Conservation (phyloP, 2,797 vertebrate genomes). For the Argyrosomus regius region DNA sequence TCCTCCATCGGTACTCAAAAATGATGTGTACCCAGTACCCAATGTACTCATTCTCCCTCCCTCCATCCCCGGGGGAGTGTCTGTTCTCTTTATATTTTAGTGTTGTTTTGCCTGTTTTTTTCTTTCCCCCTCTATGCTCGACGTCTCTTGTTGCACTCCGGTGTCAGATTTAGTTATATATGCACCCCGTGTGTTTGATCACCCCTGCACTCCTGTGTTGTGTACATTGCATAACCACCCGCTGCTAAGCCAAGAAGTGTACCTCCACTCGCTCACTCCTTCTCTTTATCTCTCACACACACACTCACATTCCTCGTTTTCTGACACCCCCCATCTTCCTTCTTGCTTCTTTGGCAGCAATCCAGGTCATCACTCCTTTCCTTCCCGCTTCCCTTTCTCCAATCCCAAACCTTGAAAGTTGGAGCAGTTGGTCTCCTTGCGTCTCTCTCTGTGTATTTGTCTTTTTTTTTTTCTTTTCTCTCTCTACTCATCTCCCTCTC, state of each 20-base stretch:
- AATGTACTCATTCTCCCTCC: slow-evolving; percentile 39
- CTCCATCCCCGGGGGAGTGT: slow-evolving; percentile 47
- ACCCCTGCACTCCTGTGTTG: slow-evolving; percentile 58
- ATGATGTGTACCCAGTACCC: slow-evolving; percentile 53
- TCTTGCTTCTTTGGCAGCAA: slow-evolving; percentile 47
- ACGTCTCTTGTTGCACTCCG: slow-evolving; percentile 52
- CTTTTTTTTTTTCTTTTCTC: slow-evolving; percentile 39
- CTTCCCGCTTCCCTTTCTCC: slow-evolving; percentile 6
- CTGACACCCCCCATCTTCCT: slow-evolving; percentile 29
- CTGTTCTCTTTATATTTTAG: slow-evolving; percentile 62
- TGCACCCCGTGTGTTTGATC: slow-evolving; percentile 74
- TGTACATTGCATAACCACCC: slow-evolving; percentile 78
- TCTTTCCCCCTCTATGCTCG: slow-evolving; percentile 27
- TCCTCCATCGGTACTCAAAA: slow-evolving; percentile 49
- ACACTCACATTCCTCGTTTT: slow-evolving; percentile 36
- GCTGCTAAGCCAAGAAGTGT: slow-evolving; percentile 60
- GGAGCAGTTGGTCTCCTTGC: slow-evolving; percentile 27
- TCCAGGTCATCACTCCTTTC: slow-evolving; percentile 54
- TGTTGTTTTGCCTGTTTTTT: slow-evolving; percentile 19
- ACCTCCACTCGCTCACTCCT: slow-evolving; percentile 42
- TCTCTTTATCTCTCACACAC: slow-evolving; percentile 12
- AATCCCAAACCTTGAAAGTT: slow-evolving; percentile 53
- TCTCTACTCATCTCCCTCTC: slow-evolving; percentile 50
- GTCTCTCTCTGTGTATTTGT: slow-evolving; percentile 23
- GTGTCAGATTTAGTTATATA: slow-evolving; percentile 72